phyloP scores from a whole-genome alignment of 2,797 vertebrate genomes.

The Pseudopleuronectes americanus region DNA sequence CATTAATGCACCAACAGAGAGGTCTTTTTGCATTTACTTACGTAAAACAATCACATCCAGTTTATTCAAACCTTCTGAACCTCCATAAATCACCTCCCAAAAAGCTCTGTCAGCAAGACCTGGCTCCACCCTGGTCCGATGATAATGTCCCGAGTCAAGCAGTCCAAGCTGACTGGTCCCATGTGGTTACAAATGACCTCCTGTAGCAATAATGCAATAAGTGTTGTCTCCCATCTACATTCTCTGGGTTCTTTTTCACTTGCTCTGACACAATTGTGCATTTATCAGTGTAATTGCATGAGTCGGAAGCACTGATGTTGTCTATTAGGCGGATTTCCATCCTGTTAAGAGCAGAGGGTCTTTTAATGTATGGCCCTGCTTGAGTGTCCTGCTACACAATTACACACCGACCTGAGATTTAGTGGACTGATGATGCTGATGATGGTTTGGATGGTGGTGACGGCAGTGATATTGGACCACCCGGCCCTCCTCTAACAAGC shows the following conservation, averaged over 20 bases:
- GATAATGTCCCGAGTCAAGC: slow-evolving; percentile 64
- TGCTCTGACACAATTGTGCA: slow-evolving; percentile 81
- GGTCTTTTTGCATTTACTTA: background rate
- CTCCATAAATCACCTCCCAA: slow-evolving; percentile 9
- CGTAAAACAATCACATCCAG: background rate
- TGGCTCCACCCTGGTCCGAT: slow-evolving; percentile 43
- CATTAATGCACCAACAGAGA: background rate
- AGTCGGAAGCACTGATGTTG: slow-evolving; percentile 85
- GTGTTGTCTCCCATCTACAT: slow-evolving; percentile 80
- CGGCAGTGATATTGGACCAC: slow-evolving; percentile 65
- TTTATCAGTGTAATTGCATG: slow-evolving; percentile 87
- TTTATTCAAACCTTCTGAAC: background rate
- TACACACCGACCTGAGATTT: slow-evolving; percentile 70
- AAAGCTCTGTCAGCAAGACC: background rate
- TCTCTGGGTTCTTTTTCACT: slow-evolving; percentile 79
- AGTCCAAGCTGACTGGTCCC: slow-evolving; percentile 58
- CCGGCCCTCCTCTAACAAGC: slow-evolving; percentile 64
- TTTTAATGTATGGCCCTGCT: slow-evolving; percentile 83
- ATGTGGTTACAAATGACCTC: slow-evolving; percentile 80
- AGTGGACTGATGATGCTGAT: slow-evolving; percentile 71
- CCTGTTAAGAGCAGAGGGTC: slow-evolving; percentile 82
- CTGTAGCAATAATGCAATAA: slow-evolving; percentile 81
- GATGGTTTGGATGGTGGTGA: slow-evolving; percentile 52
- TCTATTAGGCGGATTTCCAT: slow-evolving; percentile 86
- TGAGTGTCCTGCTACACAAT: slow-evolving; percentile 76